Percentiles rank a stretch among this genome's conserved stretches.
These are phyloP conservation scores for Sphecodes monilicornis DNA, from an alignment of 2,888 invertebrate genomes.

Conservation along the genomic window DNA sequence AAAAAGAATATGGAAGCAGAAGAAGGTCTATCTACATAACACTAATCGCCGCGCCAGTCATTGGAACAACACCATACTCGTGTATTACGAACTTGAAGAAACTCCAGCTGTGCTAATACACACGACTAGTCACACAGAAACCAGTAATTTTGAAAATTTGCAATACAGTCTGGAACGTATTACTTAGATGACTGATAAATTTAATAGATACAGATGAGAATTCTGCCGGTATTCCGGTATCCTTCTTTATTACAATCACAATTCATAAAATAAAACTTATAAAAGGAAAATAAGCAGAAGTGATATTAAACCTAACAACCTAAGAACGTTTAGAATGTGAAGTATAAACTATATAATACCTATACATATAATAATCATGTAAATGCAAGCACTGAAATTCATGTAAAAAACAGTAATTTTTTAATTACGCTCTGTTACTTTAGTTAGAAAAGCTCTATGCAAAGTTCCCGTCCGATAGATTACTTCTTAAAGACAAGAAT, in stretches of 20 bases:
- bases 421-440: background rate
- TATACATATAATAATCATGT: too few species aligned
- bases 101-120: background rate
- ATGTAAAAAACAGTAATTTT: too few species aligned
- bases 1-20: background rate
- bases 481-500: too few species aligned
- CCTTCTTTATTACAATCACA: background rate
- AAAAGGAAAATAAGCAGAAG: background rate
- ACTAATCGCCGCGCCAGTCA: background rate
- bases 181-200: background rate
- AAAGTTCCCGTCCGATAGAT: background rate
- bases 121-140: background rate
- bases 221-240: background rate
- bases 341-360: too few species aligned
- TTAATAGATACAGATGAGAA: background rate
- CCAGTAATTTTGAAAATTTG: background rate
- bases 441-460: background rate
- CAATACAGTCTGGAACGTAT: background rate
- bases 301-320: too few species aligned
- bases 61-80: background rate
- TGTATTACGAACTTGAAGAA: background rate
- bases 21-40: background rate
- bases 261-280: background rate
- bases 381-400: too few species aligned
- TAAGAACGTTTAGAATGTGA: too few species aligned